Evolutionary conservation across 2,113 vertebrate species (phyloP).

Genomic region (Tinamus guttatus): DNA sequence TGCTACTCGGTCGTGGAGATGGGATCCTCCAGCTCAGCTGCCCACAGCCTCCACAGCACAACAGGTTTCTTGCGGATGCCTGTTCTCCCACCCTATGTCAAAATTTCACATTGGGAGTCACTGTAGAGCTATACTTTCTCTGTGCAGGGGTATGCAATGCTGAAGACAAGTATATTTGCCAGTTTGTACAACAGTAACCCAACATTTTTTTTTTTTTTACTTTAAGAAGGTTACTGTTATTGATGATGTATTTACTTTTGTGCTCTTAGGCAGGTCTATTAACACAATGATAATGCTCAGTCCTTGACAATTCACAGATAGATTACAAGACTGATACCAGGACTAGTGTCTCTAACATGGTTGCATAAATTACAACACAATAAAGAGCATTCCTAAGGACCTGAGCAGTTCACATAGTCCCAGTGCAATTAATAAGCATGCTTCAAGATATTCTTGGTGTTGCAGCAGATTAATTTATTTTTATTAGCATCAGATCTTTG

Average conservation of each 20-base stretch:
- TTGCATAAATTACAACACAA: constrained; percentile 3
- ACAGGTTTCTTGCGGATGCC: background rate
- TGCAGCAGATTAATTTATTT: constrained; percentile 30
- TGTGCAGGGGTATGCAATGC: background rate
- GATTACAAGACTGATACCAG: constrained; percentile 16
- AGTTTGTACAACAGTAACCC: background rate
- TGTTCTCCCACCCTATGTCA: background rate
- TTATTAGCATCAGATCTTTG: background rate
- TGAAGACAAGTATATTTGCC: background rate
- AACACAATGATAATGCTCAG: constrained; percentile 6
- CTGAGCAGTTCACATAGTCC: background rate
- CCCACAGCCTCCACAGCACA: background rate
- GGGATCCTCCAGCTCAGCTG: background rate
- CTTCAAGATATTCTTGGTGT: constrained; percentile 10
- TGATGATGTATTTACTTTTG: constrained; percentile 1
- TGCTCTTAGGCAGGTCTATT: constrained; percentile 17
- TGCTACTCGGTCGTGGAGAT: background rate
- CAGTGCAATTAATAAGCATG: constrained; percentile 3
- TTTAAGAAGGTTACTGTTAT: background rate
- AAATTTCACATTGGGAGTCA: background rate
- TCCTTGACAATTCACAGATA: background rate
- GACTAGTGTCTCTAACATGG: background rate
- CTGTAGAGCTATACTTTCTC: rapidly evolving
- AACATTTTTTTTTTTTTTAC: background rate
- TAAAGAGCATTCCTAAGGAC: background rate